Evolutionary conservation across 1,140 invertebrate species (phyloP).

Genomic region (Atta texana): DNA sequence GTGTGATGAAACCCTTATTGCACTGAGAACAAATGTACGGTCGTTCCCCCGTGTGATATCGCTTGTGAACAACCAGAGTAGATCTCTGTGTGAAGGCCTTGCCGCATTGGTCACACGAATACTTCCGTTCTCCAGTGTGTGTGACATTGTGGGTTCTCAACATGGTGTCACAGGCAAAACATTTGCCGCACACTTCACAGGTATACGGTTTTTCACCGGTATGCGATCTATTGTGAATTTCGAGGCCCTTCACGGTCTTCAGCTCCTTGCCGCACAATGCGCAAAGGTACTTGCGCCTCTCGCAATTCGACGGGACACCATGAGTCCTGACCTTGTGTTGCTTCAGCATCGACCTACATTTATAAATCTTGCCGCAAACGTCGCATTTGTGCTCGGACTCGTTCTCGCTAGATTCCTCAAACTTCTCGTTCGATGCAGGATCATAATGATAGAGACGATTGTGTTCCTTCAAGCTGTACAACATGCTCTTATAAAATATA

Average conservation of each 20-base stretch:
- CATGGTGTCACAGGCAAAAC: conserved; percentile 70
- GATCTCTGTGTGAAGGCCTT: conserved; percentile 92
- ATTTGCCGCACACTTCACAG: conserved; percentile 73
- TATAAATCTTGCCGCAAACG: conserved; percentile 73
- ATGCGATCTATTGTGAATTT: conserved; percentile 83
- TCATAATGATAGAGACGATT: conserved; percentile 86
- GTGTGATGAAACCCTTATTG: conserved; percentile 89
- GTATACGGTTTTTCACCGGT: conserved; percentile 84
- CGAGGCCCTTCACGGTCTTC: conserved; percentile 73
- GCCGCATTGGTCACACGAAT: conserved; percentile 84
- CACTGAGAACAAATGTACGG: conserved; percentile 91
- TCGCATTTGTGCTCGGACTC: conserved; percentile 75
- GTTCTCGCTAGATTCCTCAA: background rate
- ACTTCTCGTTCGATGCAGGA: conserved; percentile 47
- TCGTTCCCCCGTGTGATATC: conserved; percentile 92
- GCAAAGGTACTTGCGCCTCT: conserved; percentile 72
- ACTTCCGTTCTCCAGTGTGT: conserved; percentile 84
- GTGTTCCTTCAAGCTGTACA: conserved; percentile 86
- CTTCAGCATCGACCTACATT: conserved; percentile 71
- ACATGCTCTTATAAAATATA: background rate
- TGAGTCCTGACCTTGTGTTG: conserved; percentile 69
- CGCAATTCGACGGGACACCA: conserved; percentile 55
- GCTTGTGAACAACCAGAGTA: conserved; percentile 91
- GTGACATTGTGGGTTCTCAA: conserved; percentile 84
- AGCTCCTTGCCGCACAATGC: conserved; percentile 76